A percentile compares a stretch with the other conserved stretches of the same genome.
phyloP scores from a whole-genome alignment of 2,797 vertebrate species.

The Enteromius unitaeniatus region DNA sequence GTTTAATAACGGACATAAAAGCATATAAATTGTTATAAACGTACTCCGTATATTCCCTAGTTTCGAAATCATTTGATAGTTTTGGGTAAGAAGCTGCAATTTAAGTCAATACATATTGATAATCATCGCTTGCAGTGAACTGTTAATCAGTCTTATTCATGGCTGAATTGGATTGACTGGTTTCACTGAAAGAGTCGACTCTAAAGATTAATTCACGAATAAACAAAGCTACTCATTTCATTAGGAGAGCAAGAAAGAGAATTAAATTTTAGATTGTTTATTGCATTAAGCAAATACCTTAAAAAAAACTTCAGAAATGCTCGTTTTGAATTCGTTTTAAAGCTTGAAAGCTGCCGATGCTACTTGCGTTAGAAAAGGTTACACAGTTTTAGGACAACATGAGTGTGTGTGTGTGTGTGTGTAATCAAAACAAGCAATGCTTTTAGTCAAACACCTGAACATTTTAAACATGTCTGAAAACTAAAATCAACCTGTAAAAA shows the following conservation, averaged over 20 bases:
- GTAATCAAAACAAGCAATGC: conserved; percentile 58
- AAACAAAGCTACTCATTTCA: neutral
- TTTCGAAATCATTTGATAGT: neutral
- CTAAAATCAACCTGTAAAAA: conserved; percentile 73
- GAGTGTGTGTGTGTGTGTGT: neutral
- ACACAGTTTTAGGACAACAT: neutral
- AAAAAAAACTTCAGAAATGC: neutral
- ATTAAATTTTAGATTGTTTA: neutral
- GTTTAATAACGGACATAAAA: neutral
- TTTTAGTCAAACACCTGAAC: conserved; percentile 67
- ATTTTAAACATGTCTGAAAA: conserved; percentile 63
- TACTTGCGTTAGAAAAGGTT: neutral
- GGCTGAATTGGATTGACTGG: neutral
- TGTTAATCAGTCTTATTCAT: neutral
- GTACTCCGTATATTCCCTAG: neutral
- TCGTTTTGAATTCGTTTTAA: neutral
- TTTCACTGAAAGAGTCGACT: neutral
- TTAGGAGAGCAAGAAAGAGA: neutral
- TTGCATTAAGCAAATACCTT: neutral
- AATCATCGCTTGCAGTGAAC: neutral
- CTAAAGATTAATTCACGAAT: neutral
- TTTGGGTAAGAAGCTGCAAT: neutral
- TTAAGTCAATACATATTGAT: neutral
- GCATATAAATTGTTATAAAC: neutral
- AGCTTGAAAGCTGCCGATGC: neutral